Base-by-base conservation (phyloP, 2,797 vertebrate genomes). In the Vireo griseus region DNA sequence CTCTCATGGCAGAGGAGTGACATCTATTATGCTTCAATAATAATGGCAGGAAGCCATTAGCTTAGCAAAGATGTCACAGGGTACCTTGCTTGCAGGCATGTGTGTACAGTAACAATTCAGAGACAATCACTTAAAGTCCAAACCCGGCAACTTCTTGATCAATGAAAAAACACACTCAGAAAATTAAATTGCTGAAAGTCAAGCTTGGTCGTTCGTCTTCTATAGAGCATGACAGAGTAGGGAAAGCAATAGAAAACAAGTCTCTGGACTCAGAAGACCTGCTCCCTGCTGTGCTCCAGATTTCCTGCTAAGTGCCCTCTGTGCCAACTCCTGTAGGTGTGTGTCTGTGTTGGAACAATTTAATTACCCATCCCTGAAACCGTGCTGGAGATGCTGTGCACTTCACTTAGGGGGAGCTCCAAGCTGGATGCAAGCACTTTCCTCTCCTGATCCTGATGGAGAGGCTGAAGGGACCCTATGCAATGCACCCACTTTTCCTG, bases 111-210 rank as follows among this genome's bases (percentile, higher is more conserved):
- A 82, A 73, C 77, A 65, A 37, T 74, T 85, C 51, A 50, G 90
- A 71, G 47, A 55, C 71, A 58, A 90, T 74, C 73, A 69, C 75
- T 83, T 87, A 19, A 67, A 92, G 57, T 45, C 71, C 74, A 29
- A 57, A 92, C 20, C 10, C 72, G 45, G 22, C n/a, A 40, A 66
- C 73, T 69, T 71, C 59, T 80, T 82, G 37, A 94, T 86, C 83
- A 87, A 67, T 94, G 86, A 16, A 50, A 79, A 78, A 94, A 77
- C 61, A 42, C 28, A n/a, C 62, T 92, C 57, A 88, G 90, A 88
- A 95, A 94, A 96, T 95, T 90, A 82, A 94, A 87, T 72, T 85
- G 50, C 61, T 90, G 10, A 58, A 87, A 76, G 73, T 73, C 71
- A 42, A 19, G 50, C 58, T 85, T 86, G 59, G 59, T 84, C 39